These are phyloP conservation scores for Syrmaticus mikado DNA, from an alignment of 2,113 vertebrate species.

Conservation along the genomic window DNA sequence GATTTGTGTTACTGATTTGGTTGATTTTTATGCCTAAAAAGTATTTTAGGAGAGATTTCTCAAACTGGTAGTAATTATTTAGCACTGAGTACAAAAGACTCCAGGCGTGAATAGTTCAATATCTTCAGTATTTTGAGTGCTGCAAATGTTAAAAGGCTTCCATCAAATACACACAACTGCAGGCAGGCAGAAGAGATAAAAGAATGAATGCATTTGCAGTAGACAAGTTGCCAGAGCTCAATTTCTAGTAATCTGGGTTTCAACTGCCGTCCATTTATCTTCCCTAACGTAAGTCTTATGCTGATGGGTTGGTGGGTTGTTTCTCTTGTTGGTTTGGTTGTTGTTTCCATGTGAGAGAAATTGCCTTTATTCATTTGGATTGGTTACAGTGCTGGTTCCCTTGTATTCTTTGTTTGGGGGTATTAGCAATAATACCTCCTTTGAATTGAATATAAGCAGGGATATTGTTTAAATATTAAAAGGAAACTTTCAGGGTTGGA, in stretches of 20 bases:
- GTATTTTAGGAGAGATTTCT: background rate
- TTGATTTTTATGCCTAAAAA: background rate
- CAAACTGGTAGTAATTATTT: background rate
- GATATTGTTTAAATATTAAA: background rate
- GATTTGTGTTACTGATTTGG: background rate
- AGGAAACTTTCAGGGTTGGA: fast-evolving
- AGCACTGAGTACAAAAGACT: background rate
- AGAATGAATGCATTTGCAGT: background rate
- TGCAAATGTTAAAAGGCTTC: fast-evolving
- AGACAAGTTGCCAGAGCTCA: background rate
- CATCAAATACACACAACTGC: fast-evolving
- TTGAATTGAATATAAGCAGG: background rate
- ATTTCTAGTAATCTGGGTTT: no score
- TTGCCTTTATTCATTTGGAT: background rate
- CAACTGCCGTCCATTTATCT: no score
- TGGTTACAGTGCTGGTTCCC: no score
- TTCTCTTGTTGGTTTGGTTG: background rate
- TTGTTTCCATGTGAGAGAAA: background rate
- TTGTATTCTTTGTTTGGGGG: background rate
- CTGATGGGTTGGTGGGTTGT: background rate
- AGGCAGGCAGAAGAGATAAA: background rate
- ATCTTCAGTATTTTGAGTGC: background rate
- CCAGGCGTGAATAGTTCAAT: background rate
- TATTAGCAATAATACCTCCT: background rate
- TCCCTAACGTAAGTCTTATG: background rate